Percentiles rank a stretch among this genome's conserved stretches.
These are phyloP conservation scores for Phyllotreta striolata DNA, from an alignment of 2,888 invertebrate species.

Conservation along the genomic window DNA sequence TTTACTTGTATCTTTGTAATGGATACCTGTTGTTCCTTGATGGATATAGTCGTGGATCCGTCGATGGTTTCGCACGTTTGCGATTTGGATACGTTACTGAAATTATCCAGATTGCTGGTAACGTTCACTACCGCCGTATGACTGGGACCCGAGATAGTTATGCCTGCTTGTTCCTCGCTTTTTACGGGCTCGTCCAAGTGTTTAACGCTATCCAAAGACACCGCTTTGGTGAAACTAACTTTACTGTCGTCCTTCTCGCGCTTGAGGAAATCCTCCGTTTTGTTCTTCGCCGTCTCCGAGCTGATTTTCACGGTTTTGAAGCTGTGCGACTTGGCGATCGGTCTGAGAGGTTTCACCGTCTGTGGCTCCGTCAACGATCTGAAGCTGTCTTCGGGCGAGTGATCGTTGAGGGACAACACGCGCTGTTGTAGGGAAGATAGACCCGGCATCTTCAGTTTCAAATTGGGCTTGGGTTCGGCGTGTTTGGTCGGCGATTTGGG, in stretches of 20 bases:
- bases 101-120: constrained; percentile 44
- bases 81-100: constrained; percentile 32
- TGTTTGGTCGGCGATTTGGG: constrained; percentile 35
- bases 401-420: constrained; percentile 59
- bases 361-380: constrained; percentile 57
- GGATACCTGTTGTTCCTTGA: constrained; percentile 61
- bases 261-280: constrained; percentile 34
- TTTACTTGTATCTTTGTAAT: constrained; percentile 68
- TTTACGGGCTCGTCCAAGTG: constrained; percentile 62
- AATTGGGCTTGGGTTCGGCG: constrained; percentile 40
- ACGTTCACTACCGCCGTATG: constrained; percentile 56
- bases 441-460: constrained; percentile 63
- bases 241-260: constrained; percentile 38
- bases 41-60: constrained; percentile 44
- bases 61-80: constrained; percentile 41
- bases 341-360: constrained; percentile 58
- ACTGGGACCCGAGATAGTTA: constrained; percentile 56
- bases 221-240: constrained; percentile 52
- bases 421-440: constrained; percentile 66
- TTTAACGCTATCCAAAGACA: constrained; percentile 68
- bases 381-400: constrained; percentile 51
- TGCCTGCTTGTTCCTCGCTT: constrained; percentile 39
- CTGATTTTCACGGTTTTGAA: constrained; percentile 65
- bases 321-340: constrained; percentile 76
- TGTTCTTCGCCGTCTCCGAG: constrained; percentile 13